These are phyloP conservation scores for Lepus oiostolus DNA, from an alignment of 2,797 vertebrate species.

Conservation along the genomic window DNA sequence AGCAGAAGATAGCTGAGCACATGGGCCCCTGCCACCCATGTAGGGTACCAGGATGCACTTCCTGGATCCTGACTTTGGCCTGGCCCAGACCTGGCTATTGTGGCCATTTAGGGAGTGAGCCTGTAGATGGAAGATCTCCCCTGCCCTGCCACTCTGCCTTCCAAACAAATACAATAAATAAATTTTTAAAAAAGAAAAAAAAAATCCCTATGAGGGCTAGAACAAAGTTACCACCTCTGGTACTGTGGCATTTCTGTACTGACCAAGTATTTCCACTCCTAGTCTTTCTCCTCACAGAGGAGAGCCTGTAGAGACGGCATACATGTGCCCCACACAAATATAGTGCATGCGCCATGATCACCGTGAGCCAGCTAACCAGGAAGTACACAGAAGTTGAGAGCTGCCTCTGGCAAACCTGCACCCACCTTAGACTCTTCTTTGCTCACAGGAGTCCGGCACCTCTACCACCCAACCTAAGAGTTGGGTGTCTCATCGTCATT, in stretches of 20 bases:
- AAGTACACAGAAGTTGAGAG: constrained; percentile 8
- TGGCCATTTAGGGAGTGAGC: too few relatives aligned
- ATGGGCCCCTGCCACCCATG: too few relatives aligned
- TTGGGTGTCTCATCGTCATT: not conserved
- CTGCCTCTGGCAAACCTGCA: constrained; percentile 26
- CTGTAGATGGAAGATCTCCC: too few relatives aligned
- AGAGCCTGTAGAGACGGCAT: not conserved
- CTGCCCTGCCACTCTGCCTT: too few relatives aligned
- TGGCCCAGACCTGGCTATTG: too few relatives aligned
- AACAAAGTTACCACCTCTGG: constrained; percentile 18
- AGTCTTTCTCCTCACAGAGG: constrained; percentile 1
- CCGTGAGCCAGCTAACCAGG: not conserved
- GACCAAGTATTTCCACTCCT: not conserved
- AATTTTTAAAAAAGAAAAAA: too few relatives aligned
- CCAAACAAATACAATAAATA: too few relatives aligned
- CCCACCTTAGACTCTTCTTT: not conserved
- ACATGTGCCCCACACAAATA: not conserved
- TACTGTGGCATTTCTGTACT: constrained; percentile 11
- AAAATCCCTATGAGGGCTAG: not conserved
- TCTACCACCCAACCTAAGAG: not conserved
- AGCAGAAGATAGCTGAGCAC: too few relatives aligned
- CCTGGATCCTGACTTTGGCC: too few relatives aligned
- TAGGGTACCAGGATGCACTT: too few relatives aligned
- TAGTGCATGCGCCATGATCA: not conserved
- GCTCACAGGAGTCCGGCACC: not conserved